phyloP scores from a whole-genome alignment of 2,113 vertebrate species.

The Rhinoderma darwinii region DNA sequence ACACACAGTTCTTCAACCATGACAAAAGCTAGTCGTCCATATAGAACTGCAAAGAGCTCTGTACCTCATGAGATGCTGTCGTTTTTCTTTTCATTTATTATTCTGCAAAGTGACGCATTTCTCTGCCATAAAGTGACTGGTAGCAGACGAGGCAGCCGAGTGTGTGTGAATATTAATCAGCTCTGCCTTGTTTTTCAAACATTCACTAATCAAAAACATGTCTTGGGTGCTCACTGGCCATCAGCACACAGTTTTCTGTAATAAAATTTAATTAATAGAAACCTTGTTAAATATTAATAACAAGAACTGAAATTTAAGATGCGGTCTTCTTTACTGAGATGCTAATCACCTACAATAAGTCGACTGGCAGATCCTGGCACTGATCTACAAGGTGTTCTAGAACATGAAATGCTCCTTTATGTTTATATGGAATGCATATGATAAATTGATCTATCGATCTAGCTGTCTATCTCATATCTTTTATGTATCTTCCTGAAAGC shows the following conservation, averaged over 20 bases:
- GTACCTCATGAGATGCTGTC: conserved; percentile 60
- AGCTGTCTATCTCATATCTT: background rate
- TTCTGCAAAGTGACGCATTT: conserved; percentile 49
- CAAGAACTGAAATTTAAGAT: conserved; percentile 7
- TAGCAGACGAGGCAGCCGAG: background rate
- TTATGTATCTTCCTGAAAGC: background rate
- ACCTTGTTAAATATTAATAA: conserved; percentile 31
- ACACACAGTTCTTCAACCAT: conserved; percentile 19
- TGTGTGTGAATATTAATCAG: conserved; percentile 33
- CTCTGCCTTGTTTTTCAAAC: conserved; percentile 11
- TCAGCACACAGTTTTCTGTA: conserved; percentile 4
- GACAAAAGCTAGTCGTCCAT: conserved; percentile 53
- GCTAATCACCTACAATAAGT: conserved; percentile 26
- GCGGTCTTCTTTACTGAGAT: background rate
- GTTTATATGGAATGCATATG: background rate
- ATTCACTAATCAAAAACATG: conserved; percentile 46
- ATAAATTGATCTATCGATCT: background rate
- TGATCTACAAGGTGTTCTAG: background rate
- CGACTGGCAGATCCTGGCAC: background rate
- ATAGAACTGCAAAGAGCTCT: conserved; percentile 55
- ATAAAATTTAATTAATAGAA: conserved; percentile 46
- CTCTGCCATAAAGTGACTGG: conserved; percentile 28
- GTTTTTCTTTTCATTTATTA: conserved; percentile 59
- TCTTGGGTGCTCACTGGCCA: background rate
- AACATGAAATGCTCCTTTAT: background rate